Evolutionary conservation across 64 coral and sea anemone genomes (phyloP), one percentile per base, ranked within the genome.

Genomic region (Montipora cactus): DNA sequence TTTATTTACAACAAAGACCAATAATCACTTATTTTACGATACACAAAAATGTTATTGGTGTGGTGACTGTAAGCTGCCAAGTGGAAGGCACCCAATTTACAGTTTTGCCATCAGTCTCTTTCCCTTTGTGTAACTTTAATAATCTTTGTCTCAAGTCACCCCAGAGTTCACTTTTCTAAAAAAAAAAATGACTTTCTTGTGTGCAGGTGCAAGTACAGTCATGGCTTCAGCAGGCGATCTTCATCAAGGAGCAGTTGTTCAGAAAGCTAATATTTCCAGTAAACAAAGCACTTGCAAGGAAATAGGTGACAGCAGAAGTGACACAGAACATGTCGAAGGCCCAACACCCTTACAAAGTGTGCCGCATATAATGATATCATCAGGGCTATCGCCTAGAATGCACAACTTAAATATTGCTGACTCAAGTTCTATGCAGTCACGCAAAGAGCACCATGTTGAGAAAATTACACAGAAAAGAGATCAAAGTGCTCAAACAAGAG

Each of bases 341-440:
- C 76, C 76, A 48, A 12, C 49, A 18, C 15, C 46, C 15, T 3
- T 47, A 12, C 82, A 70, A 6, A 50, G 14, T 1, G 18, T 22
- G 8, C 82, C 44, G 0, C 82, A 52, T 13, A 0, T 19, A 16
- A 45, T 82, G 51, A 18, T 59, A 64, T 44, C 82, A 49, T n/a
- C 44, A 70, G 67, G 2, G 8, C 14, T 85, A n/a, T 21, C 82
- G 12, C 66, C 82, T 22, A 18, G 6, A 50, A 49, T 86, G 46
- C 19, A 70, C 62, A 85, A 67, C 16, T 85, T 85, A 19, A 70
- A 70, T 71, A 86, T 70, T 11, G 49, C 82, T 6, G 19, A 6
- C 48, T 16, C 23, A 69, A 9, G 25, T 68, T 11, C 81, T 84
- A 18, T 70, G 82, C 82, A 48, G 12, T 9, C n/a, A 4, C 47